Conservation (phyloP, 1,140 invertebrate genomes). For the Cydia amplana region DNA sequence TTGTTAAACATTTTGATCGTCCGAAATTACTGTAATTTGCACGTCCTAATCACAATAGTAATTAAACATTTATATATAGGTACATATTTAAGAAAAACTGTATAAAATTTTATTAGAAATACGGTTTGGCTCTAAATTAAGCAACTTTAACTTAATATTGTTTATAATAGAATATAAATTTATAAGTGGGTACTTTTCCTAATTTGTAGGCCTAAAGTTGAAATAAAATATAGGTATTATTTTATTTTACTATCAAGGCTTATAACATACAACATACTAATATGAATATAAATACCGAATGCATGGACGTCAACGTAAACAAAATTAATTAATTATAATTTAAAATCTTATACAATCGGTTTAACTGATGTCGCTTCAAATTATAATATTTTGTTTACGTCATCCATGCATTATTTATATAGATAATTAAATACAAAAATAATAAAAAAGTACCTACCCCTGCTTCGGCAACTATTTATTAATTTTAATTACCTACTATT, state of each 20-base stretch:
- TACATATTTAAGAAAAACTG: constrained; percentile 43
- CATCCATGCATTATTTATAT: no score
- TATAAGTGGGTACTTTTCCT: not conserved
- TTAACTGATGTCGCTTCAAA: no score
- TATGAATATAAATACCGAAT: no score
- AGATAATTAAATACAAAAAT: no score
- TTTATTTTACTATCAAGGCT: no score
- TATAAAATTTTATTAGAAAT: constrained; percentile 26
- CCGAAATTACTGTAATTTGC: constrained; percentile 42
- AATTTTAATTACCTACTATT: not conserved
- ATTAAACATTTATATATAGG: constrained; percentile 45
- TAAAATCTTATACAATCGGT: no score
- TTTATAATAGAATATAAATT: not conserved
- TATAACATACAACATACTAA: no score
- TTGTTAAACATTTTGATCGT: constrained; percentile 35
- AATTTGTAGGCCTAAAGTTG: not conserved
- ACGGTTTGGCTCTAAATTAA: not conserved
- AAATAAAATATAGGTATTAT: not conserved
- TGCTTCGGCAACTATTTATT: not conserved
- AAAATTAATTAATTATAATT: no score
- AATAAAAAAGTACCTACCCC: no score
- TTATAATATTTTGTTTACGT: no score
- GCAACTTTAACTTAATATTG: not conserved
- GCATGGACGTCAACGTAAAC: no score
- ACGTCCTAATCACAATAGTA: constrained; percentile 53